Conservation (phyloP, 2,113 vertebrate species). For the Redunca redunca region DNA sequence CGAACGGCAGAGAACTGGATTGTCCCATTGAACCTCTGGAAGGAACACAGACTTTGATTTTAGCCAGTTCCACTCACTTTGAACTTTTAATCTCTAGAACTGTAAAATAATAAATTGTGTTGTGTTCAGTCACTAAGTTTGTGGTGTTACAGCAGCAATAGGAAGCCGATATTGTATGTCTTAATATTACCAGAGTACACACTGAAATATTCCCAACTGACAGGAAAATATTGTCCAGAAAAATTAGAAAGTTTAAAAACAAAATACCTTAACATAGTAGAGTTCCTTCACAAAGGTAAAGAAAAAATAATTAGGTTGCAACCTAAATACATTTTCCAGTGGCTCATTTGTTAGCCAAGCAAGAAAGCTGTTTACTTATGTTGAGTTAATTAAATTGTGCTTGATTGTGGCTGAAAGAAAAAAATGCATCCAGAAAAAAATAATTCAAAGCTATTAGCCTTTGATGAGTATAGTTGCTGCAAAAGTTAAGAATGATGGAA, state of each 20-base stretch:
- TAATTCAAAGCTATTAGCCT: not conserved
- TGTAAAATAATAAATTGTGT: not conserved
- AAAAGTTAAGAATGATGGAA: not conserved
- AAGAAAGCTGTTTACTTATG: not conserved
- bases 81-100: not conserved
- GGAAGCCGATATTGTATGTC: not conserved
- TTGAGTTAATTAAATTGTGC: not conserved
- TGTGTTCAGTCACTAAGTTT: not conserved
- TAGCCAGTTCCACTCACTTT: not conserved
- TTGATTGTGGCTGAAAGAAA: not conserved
- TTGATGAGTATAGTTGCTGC: not conserved
- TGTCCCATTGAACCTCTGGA: not conserved
- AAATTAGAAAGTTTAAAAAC: not conserved
- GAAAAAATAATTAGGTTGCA: not conserved
- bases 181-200: not conserved
- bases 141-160: not conserved
- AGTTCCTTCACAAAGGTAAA: not conserved
- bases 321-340: not conserved
- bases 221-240: not conserved
- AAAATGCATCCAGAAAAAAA: not conserved
- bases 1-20: accelerated
- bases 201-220: not conserved
- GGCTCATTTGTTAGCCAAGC: not conserved
- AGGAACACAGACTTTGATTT: not conserved
- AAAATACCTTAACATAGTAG: not conserved